Evolutionary conservation across 2,797 vertebrate genomes (phyloP).

Genomic region (Halcyon leucocephala): DNA sequence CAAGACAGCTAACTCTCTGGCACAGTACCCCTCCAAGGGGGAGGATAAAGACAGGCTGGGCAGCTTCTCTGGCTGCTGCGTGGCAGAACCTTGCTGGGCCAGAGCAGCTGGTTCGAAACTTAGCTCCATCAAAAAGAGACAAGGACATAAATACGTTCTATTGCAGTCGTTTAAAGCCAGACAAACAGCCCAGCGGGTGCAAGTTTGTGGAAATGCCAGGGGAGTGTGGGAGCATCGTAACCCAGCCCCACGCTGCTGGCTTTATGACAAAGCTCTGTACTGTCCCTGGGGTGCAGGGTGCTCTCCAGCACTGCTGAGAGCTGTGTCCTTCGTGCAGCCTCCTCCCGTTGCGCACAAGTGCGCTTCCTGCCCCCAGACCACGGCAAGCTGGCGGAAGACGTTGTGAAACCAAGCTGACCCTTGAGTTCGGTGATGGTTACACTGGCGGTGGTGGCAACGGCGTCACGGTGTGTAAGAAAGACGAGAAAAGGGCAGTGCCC

Average conservation of each 20-base stretch:
- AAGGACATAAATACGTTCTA: not conserved
- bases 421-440: not conserved
- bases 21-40: not conserved
- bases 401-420: not conserved
- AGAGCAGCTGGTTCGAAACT: not conserved
- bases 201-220: not conserved
- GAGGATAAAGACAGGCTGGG: not conserved
- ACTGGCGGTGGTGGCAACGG: not conserved
- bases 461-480: not conserved
- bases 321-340: not conserved
- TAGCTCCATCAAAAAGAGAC: not conserved
- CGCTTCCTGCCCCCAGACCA: not conserved
- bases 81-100: not conserved
- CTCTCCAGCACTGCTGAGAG: not conserved
- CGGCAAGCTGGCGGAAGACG: not conserved
- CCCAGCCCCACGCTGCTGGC: not conserved
- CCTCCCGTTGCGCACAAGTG: not conserved
- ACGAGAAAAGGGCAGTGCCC: not conserved
- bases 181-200: not conserved
- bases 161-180: not conserved
- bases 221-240: not conserved
- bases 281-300: not conserved
- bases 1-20: slow-evolving; percentile 28
- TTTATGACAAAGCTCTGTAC: not conserved
- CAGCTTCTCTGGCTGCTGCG: not conserved